These are phyloP conservation scores for Forbesichthys agassizii DNA, from an alignment of 2,113 vertebrate genomes.

Conservation along the genomic window DNA sequence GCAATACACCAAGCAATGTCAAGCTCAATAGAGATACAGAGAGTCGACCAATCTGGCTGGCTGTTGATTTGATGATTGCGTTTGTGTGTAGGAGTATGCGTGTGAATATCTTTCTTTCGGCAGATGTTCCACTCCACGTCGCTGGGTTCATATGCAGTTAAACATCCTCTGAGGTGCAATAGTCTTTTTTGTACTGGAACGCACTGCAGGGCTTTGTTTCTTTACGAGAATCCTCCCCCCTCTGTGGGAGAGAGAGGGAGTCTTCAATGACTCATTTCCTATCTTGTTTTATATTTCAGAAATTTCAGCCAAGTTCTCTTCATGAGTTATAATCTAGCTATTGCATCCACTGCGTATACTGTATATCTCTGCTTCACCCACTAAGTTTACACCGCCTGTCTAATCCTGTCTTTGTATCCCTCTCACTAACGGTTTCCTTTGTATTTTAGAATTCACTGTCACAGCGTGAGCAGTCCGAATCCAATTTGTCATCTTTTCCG, in stretches of 20 bases:
- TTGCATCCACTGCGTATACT: constrained; percentile 37
- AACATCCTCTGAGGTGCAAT: constrained; percentile 26
- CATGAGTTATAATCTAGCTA: constrained; percentile 37
- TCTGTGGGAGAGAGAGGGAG: constrained; percentile 21
- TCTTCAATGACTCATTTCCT: constrained; percentile 64
- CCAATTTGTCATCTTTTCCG: constrained; percentile 51
- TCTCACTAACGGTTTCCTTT: constrained; percentile 49
- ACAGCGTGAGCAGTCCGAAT: constrained; percentile 53
- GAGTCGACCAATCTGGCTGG: background rate
- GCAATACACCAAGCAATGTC: constrained; percentile 5
- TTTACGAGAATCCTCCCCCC: constrained; percentile 28
- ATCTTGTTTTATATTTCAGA: constrained; percentile 49
- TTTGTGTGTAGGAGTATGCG: background rate
- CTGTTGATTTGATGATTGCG: constrained; percentile 1
- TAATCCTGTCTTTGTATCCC: constrained; percentile 34
- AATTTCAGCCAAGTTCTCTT: constrained; percentile 54
- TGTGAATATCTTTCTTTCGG: constrained; percentile 8
- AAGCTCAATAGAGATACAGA: constrained; percentile 11
- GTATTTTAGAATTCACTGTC: constrained; percentile 45
- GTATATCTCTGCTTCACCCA: constrained; percentile 29
- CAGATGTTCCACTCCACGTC: constrained; percentile 52
- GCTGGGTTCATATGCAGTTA: constrained; percentile 38
- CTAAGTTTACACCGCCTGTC: constrained; percentile 42
- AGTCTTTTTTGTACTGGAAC: constrained; percentile 31
- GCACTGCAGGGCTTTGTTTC: constrained; percentile 39